Percentiles rank a stretch among this genome's conserved stretches.
Evolutionary conservation across 1,140 invertebrate species (phyloP).

Genomic region (Lanistes nyassanus): DNA sequence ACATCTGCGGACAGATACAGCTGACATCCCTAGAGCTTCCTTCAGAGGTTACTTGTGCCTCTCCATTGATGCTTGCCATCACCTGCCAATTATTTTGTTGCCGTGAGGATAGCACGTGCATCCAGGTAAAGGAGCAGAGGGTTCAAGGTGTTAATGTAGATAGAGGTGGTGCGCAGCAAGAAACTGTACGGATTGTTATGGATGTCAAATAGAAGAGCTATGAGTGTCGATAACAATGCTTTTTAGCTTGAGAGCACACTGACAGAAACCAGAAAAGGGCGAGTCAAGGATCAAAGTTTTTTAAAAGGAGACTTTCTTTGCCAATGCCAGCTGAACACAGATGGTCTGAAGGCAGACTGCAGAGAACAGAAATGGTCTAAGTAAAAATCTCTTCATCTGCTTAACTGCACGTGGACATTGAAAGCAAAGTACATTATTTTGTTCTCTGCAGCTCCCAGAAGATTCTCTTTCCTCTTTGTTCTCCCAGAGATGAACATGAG

Average conservation of each 20-base stretch:
- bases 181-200: neutral
- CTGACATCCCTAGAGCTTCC: neutral
- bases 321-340: too few relatives aligned
- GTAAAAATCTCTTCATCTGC: too few relatives aligned
- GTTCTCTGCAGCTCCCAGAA: too few relatives aligned
- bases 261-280: too few relatives aligned
- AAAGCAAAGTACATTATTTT: too few relatives aligned
- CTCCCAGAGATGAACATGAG: too few relatives aligned
- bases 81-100: constrained; percentile 23
- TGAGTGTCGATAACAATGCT: neutral
- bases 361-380: too few relatives aligned
- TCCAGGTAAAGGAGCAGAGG: constrained; percentile 2
- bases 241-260: neutral
- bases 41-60: neutral
- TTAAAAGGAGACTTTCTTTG: too few relatives aligned
- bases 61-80: neutral
- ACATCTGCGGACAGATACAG: neutral
- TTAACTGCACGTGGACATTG: too few relatives aligned
- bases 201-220: neutral
- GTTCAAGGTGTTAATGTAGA: constrained; percentile 9
- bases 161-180: neutral
- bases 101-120: constrained; percentile 13
- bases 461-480: too few relatives aligned
- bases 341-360: too few relatives aligned
- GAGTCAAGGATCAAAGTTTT: too few relatives aligned